Base-by-base conservation (phyloP, 1,140 invertebrate species). In the Sycophila sp. region DNA sequence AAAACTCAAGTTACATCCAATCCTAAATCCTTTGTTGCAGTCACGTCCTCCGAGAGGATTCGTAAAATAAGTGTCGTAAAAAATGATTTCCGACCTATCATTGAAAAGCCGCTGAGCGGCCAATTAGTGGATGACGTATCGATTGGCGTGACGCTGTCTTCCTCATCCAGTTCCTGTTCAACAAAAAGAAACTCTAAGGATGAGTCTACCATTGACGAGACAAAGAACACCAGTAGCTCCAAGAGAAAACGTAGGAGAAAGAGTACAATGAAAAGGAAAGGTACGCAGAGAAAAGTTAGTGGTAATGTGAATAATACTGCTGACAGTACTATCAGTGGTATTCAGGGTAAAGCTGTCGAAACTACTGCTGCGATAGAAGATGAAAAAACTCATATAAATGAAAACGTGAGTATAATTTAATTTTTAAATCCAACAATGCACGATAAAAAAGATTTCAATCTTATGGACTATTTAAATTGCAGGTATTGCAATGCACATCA, bases 231-330 rank as follows among this genome's bases (percentile, higher is more conserved):
- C 58, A 71, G 78, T 6, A 87, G 80, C 38, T 85, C 90, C 42
- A 93, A 94, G 75, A 91, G 93, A 75, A 94, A 92, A 78, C 89
- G 93, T 10, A 91, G 92, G 76, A 92, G 92, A 85, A 94, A 91
- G 87, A 90, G 90, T n/a, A 87, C 90, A 59, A 91, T 92, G 81
- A 93, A 93, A 81, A 93, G 93, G 79, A 92, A 92, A 81, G 92
- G 92, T 73, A 88, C 90, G 8, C 89, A 91, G 74, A 89, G 92
- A 51, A 93, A 93, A 76, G 88, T 89, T 0, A 91, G 90, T 13
- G 86, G 82, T 62, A 38, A 30, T 45, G 4, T 4, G 1, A 49
- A 71, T 45, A 56, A 28, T 28, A 17, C 6, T 17, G 2, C 36
- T 30, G 58, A 62, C 42, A 10, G 30, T 36, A 5, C 13, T 13